Conservation (phyloP, 2,888 invertebrate species). For the Nemoura dubitans region DNA sequence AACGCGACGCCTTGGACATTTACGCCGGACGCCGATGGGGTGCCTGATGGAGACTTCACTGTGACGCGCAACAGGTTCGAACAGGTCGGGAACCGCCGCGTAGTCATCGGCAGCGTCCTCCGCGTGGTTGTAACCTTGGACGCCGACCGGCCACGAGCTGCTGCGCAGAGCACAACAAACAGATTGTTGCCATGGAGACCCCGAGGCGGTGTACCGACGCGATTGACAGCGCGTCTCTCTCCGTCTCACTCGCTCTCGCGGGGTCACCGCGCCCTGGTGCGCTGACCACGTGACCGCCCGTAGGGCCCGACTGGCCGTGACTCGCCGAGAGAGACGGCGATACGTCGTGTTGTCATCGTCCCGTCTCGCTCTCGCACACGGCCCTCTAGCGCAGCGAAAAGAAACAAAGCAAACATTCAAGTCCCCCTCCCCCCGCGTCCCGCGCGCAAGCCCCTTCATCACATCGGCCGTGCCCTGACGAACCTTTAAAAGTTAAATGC, state of each 20-base stretch:
- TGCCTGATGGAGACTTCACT: no score
- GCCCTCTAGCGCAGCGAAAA: no score
- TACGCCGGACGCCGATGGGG: no score
- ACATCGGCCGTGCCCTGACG: not conserved
- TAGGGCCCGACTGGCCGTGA: not conserved
- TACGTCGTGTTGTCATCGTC: not conserved
- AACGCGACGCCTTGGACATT: no score
- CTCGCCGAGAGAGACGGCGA: not conserved
- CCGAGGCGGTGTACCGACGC: not conserved
- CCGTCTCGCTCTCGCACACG: not conserved
- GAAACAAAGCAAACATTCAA: not conserved
- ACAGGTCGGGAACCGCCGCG: no score
- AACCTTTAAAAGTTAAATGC: slow-evolving; percentile 12
- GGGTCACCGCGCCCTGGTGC: not conserved
- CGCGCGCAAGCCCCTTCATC: not conserved
- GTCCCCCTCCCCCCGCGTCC: not conserved
- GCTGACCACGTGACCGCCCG: not conserved
- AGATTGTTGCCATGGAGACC: no score
- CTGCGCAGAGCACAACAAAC: no score
- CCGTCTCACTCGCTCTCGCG: not conserved
- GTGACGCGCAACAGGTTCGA: no score
- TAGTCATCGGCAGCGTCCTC: no score
- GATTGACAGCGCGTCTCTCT: not conserved
- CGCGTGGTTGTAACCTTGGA: no score
- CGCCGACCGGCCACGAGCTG: no score